These are phyloP conservation scores for Contarinia nasturtii DNA, from an alignment of 1,140 invertebrate genomes.

Conservation along the genomic window DNA sequence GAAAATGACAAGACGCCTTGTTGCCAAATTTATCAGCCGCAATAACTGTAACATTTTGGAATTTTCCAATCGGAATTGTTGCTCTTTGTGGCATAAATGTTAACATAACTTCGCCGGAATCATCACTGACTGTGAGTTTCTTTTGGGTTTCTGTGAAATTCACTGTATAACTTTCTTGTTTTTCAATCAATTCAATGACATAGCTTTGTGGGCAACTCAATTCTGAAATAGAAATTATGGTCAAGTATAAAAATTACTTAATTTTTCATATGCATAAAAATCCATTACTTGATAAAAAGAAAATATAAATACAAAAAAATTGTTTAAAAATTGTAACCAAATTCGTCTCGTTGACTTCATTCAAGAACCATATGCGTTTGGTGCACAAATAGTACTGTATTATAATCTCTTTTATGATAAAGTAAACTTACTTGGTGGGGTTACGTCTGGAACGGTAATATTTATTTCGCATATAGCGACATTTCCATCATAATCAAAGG, in stretches of 20 bases:
- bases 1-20: conserved; percentile 80
- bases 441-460: conserved; percentile 84
- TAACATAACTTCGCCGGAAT: conserved; percentile 70
- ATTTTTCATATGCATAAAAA: too few relatives aligned
- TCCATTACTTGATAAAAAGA: too few relatives aligned
- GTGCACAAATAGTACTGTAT: too few relatives aligned
- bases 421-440: too few relatives aligned
- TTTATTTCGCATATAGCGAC: conserved; percentile 93
- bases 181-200: conserved; percentile 77
- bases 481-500: conserved; percentile 92
- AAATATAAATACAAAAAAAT: too few relatives aligned
- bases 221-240: too few relatives aligned
- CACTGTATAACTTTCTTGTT: conserved; percentile 74
- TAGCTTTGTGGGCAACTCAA: conserved; percentile 90
- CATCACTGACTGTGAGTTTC: conserved; percentile 72
- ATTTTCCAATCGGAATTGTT: conserved; percentile 71
- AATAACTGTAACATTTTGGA: conserved; percentile 85
- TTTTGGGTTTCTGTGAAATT: conserved; percentile 83
- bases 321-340: too few relatives aligned
- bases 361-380: too few relatives aligned
- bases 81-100: conserved; percentile 71
- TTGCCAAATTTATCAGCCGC: conserved; percentile 81
- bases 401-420: too few relatives aligned
- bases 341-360: too few relatives aligned
- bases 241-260: too few relatives aligned